These are phyloP conservation scores for Scotopteryx bipunctaria DNA, from an alignment of 2,888 invertebrate genomes.

Conservation along the genomic window DNA sequence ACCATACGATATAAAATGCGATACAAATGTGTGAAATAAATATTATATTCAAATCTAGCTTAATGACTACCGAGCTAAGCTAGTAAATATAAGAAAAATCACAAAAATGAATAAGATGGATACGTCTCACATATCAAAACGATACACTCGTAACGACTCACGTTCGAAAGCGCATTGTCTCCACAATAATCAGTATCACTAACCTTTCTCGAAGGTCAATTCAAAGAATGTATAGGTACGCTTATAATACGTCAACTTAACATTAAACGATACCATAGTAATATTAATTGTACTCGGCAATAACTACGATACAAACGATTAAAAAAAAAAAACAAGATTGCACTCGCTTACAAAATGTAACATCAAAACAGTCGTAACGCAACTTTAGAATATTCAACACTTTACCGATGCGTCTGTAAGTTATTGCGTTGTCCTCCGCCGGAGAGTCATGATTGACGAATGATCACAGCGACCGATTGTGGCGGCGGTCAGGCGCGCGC, in stretches of 20 bases:
- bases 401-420: constrained; percentile 66
- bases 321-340: constrained; percentile 61
- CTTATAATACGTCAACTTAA: constrained; percentile 78
- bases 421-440: constrained; percentile 64
- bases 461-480: constrained; percentile 53
- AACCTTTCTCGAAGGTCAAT: constrained; percentile 83
- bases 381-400: constrained; percentile 77
- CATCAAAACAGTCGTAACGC: constrained; percentile 59
- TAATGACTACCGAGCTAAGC: constrained; percentile 74
- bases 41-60: constrained; percentile 74
- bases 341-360: constrained; percentile 63
- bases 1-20: constrained; percentile 55
- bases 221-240: constrained; percentile 82
- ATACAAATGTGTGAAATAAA: constrained; percentile 61
- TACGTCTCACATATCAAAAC: constrained; percentile 65
- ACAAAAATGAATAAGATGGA: constrained; percentile 65
- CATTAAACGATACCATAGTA: constrained; percentile 67
- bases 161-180: constrained; percentile 66
- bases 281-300: constrained; percentile 74
- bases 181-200: constrained; percentile 77
- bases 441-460: constrained; percentile 65
- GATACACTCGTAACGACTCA: constrained; percentile 61
- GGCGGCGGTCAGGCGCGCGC: constrained; percentile 19
- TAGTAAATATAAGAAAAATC: constrained; percentile 78
- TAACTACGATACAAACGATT: constrained; percentile 65